Conservation (phyloP, 2,797 vertebrate genomes). For the Sebastes umbrosus region DNA sequence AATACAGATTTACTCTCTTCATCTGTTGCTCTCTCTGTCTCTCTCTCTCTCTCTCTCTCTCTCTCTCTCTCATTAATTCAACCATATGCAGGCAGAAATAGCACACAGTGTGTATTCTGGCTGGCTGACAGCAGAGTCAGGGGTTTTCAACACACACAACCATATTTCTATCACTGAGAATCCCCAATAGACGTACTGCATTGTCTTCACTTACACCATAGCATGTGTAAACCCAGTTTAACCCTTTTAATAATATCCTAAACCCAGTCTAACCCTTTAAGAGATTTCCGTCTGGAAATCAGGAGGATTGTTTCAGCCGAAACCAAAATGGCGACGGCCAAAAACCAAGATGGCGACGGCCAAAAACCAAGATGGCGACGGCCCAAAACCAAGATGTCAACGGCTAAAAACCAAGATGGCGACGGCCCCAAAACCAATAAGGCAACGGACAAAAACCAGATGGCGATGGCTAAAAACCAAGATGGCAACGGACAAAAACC, state of each 20-base stretch:
- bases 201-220: neutral
- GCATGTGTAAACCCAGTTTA: neutral
- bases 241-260: neutral
- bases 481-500: rapidly evolving
- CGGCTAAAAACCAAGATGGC: too few relatives aligned
- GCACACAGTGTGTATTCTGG: slow-evolving; percentile 40
- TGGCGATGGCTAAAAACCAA: too few relatives aligned
- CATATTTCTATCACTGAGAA: neutral
- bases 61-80: slow-evolving; percentile 38
- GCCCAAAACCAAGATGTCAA: too few relatives aligned
- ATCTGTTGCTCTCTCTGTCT: slow-evolving; percentile 34
- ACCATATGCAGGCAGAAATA: slow-evolving; percentile 60
- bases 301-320: too few relatives aligned
- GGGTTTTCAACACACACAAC: neutral
- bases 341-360: too few relatives aligned
- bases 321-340: too few relatives aligned
- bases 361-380: too few relatives aligned
- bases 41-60: neutral
- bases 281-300: too few relatives aligned
- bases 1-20: slow-evolving; percentile 56
- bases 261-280: neutral
- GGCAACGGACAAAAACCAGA: too few relatives aligned
- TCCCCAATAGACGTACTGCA: neutral
- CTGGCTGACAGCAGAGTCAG: slow-evolving; percentile 26
- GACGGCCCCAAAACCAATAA: rapidly evolving